Base-by-base conservation (phyloP, 1,140 invertebrate genomes). In the Drosophila repleta region DNA sequence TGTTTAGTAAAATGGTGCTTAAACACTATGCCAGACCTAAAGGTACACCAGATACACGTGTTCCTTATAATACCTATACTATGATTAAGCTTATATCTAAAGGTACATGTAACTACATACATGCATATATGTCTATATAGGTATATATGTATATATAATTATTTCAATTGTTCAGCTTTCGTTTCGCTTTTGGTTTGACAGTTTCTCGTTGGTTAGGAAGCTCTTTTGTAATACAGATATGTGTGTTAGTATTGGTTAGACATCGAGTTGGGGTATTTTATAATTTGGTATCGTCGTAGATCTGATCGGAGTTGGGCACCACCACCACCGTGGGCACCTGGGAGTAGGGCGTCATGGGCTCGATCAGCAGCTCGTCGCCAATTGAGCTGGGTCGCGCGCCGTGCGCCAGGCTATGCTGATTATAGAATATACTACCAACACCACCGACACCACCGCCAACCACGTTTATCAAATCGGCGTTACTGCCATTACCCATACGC, bases 261-360 rank as follows among this genome's bases (percentile, higher is more conserved):
- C 15, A 57, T 52, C 4, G 4, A 15, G 24, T 4, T 5, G 46
- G 26, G 24, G 18, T 3, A 4, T 13, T 71, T 84, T 82, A 91
- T 67, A 91, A 75, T 66, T 87, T 83, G 41, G 90, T 91, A 75
- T 91, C 90, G 39, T 87, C 85, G 43, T 90, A 79, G 45, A 45
- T 49, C 11, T 57, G 57, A 62, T 89, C 81, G 49, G 74, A 76
- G 46, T 91, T 90, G 45, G 90, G 90, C 63, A 91, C 84, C 53
- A 91, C 87, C 56, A 91, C 84, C 69, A 91, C 90, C 66, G 83
- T 79, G 35, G 90, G 90, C 58, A 91, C 68, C 15, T 57, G 57
- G 26, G 29, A 39, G 39, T 48, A 74, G 10, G 63, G 29, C n/a
- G 48, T 41, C 62, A 78, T 76, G 26, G 82, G 37, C 8, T 88